These are phyloP conservation scores for Halcyon badia DNA, from an alignment of 2,797 vertebrate species.

Conservation along the genomic window DNA sequence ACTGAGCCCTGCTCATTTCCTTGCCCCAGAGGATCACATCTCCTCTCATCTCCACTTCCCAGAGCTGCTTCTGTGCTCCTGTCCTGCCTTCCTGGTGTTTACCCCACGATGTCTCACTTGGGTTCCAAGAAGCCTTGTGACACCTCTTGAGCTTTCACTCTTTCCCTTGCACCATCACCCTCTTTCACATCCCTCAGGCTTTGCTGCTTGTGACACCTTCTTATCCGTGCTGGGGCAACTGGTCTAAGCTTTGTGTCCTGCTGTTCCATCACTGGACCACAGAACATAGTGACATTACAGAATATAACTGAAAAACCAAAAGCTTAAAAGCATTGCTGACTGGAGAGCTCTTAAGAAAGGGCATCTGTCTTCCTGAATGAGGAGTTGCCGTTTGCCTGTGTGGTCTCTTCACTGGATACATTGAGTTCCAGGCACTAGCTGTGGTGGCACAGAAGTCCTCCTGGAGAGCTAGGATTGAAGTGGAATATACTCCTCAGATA, in stretches of 20 bases:
- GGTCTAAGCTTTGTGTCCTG: neutral
- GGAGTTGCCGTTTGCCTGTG: neutral
- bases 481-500: neutral
- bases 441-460: neutral
- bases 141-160: neutral
- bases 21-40: neutral
- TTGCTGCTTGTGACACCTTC: neutral
- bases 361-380: constrained; percentile 16
- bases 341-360: constrained; percentile 12
- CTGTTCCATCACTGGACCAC: neutral
- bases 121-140: neutral
- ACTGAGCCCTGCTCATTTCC: neutral
- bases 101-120: accelerated
- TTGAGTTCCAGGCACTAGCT: neutral
- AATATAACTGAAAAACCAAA: constrained; percentile 14
- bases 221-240: neutral
- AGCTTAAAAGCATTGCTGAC: neutral
- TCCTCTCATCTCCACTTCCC: neutral
- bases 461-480: neutral
- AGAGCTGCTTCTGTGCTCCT: neutral
- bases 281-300: neutral
- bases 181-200: neutral
- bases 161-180: neutral
- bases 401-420: neutral
- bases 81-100: neutral